Base-by-base conservation (phyloP, 2,888 invertebrate genomes). In the Tipula vernalis region DNA sequence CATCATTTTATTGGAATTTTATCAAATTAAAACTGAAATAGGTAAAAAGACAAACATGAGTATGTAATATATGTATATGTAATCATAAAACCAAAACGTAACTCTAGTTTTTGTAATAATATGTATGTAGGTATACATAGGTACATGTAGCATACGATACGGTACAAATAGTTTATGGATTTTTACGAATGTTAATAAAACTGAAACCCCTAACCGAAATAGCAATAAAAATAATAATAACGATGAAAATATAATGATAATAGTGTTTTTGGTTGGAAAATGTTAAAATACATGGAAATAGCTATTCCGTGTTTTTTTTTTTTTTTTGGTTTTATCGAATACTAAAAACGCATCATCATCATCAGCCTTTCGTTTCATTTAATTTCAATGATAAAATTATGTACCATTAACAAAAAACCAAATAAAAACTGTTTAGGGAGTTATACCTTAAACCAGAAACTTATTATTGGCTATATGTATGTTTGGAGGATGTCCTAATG, bases 1-100 rank as follows among this genome's bases (percentile, higher is more conserved):
- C 71, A 71, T 71, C 71, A 71, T 71, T 71, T 71, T 71, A 71
- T 71, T 71, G 71, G 71, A 71, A 71, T 71, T 71, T 71, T 71
- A 71, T 71, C 71, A 71, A 71, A 71, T 71, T 71, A 71, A 71
- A 71, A 71, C 1, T 71, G 71, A 71, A 71, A 71, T 71, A 71
- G 71, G 71, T 71, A 28, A 71, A 71, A 51, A 51, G 10, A 51
- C 28, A 71, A 28, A 28, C 6, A 10, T 28, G 5, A 57, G 51
- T 57, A 57, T n/a, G 39, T 39, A 39, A 57, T 51, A 5, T 51
- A 51, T n/a, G 51, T 51, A n/a, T n/a, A 51, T 51, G 51, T 15
- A 44, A 44, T 44, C 3, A 71, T 71, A 71, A 71, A 71, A 71
- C 51, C 51, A 51, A 51, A 51, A 51, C 51, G 51, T 51, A 51